Evolutionary conservation across 2,797 vertebrate genomes (phyloP).

Genomic region (Poliocrania exsul): DNA sequence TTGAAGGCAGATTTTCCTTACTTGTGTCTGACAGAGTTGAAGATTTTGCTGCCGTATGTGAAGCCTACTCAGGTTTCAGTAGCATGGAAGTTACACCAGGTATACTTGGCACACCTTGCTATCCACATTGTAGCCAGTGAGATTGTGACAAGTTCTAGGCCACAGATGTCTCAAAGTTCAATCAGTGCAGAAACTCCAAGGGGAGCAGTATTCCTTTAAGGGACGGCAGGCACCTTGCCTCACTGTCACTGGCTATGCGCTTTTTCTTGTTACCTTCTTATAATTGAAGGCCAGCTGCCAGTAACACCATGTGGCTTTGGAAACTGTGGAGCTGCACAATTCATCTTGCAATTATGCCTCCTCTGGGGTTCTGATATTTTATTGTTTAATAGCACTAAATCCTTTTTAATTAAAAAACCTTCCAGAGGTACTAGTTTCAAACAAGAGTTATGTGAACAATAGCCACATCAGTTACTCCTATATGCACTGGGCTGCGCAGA

Average conservation of each 20-base stretch:
- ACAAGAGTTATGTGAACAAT: background rate
- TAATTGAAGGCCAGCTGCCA: slow-evolving; percentile 63
- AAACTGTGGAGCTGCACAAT: slow-evolving; percentile 27
- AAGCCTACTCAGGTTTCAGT: background rate
- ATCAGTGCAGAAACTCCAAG: background rate
- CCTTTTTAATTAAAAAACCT: slow-evolving; percentile 62
- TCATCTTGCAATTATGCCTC: slow-evolving; percentile 47
- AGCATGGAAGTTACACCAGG: background rate
- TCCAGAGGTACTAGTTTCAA: slow-evolving; percentile 5
- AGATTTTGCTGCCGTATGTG: background rate
- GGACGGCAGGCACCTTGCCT: background rate
- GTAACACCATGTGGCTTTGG: slow-evolving; percentile 30
- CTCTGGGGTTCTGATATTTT: slow-evolving; percentile 55
- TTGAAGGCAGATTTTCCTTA: background rate
- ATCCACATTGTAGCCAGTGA: rapidly evolving
- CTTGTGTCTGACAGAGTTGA: background rate
- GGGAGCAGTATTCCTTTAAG: background rate
- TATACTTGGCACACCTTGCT: background rate
- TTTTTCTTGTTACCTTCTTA: slow-evolving; percentile 27
- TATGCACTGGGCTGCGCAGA: background rate
- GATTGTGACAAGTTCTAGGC: background rate
- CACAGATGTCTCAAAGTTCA: background rate
- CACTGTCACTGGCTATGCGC: background rate
- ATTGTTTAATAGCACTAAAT: slow-evolving; percentile 60
- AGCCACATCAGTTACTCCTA: background rate